Evolutionary conservation across 1,140 invertebrate genomes (phyloP).

Genomic region (Batillaria attramentaria): DNA sequence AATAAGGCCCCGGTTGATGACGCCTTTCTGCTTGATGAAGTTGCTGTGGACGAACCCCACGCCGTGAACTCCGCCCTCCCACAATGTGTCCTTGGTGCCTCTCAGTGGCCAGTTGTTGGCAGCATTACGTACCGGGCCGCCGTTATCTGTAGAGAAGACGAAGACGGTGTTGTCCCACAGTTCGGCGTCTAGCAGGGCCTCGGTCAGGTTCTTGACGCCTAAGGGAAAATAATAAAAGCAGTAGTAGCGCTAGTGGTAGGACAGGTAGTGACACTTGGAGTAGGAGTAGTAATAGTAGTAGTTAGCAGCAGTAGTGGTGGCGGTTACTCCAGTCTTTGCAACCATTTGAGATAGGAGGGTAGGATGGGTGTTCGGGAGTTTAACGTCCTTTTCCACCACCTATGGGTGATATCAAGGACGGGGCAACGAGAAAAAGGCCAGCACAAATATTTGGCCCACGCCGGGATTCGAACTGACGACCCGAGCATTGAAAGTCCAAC

Average conservation of each 20-base stretch:
- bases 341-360: neutral
- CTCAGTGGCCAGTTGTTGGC: conserved; percentile 73
- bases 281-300: neutral
- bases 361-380: neutral
- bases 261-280: neutral
- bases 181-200: conserved; percentile 48
- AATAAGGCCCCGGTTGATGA: conserved; percentile 47
- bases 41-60: conserved; percentile 57
- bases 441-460: no score
- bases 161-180: conserved; percentile 70
- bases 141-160: conserved; percentile 67
- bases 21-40: conserved; percentile 47
- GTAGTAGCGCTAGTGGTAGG: conserved; percentile 1
- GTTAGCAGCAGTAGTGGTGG: conserved; percentile 66
- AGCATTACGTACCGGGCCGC: conserved; percentile 66
- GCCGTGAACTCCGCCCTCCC: conserved; percentile 72
- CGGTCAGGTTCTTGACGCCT: conserved; percentile 1
- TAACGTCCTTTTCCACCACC: no score
- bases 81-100: conserved; percentile 73
- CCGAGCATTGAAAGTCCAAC: no score
- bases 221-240: conserved; percentile 62
- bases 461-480: no score
- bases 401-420: neutral
- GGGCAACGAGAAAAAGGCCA: no score
- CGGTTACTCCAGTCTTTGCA: no score